phyloP scores from a whole-genome alignment of 2,113 vertebrate genomes.

The Bagarius yarrelli region DNA sequence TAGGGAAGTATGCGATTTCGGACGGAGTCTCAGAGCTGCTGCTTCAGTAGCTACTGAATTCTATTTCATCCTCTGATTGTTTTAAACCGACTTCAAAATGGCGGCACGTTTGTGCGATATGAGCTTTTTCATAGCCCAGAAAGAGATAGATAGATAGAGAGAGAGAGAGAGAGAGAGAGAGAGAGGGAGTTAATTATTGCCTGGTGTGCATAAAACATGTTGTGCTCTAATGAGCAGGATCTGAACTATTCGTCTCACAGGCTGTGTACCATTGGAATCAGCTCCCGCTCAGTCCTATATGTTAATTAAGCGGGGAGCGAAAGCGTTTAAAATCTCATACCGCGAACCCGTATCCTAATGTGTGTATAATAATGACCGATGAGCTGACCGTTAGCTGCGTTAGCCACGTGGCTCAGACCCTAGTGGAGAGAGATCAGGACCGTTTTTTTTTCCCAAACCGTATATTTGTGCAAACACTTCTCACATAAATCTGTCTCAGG shows the following conservation, averaged over 20 bases:
- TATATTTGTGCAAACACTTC: slow-evolving; percentile 35
- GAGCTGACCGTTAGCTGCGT: not conserved
- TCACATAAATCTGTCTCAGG: not conserved
- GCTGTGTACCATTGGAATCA: slow-evolving; percentile 35
- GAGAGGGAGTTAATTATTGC: slow-evolving; percentile 32
- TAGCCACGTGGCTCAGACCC: not conserved
- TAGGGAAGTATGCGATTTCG: too few relatives aligned
- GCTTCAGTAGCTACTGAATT: slow-evolving; percentile 53
- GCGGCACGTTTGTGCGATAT: not conserved
- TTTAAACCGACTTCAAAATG: slow-evolving; percentile 1
- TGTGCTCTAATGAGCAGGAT: slow-evolving; percentile 33
- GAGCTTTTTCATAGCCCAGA: not conserved
- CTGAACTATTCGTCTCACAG: slow-evolving; percentile 30
- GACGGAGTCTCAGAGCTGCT: slow-evolving; percentile 29
- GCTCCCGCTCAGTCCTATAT: slow-evolving; percentile 1
- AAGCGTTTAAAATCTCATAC: slow-evolving; percentile 18
- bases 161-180: not conserved
- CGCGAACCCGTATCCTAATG: slow-evolving; percentile 19
- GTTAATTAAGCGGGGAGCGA: slow-evolving; percentile 32
- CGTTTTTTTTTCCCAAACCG: not conserved
- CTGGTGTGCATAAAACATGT: slow-evolving; percentile 24
- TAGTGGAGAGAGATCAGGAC: not conserved
- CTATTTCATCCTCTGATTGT: slow-evolving; percentile 2
- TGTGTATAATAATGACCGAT: slow-evolving; percentile 23
- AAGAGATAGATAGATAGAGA: slow-evolving; percentile 5